Base-by-base conservation (phyloP, 2,797 vertebrate genomes). In the Borostomias antarcticus region DNA sequence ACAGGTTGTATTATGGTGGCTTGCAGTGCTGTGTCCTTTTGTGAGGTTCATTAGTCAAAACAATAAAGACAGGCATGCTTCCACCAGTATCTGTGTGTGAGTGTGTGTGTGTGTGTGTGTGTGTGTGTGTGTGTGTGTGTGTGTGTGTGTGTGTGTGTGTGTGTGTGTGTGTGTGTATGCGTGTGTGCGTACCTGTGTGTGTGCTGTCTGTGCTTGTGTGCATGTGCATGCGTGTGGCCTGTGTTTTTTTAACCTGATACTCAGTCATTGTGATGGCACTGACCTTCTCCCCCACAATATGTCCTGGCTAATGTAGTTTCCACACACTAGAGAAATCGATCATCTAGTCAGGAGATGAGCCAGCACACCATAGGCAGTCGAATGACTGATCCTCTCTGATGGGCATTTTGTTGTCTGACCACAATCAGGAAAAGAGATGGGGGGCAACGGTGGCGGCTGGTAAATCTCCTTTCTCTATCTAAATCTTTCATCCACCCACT, bases 241-340 rank as follows among this genome's bases (percentile, higher is more conserved):
- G 11, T 23, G 45, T 30, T 37, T 58, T 66, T 4, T 64, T 32
- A 56, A 60, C 32, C 35, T 63, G 66, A 66, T 28, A 23, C 28
- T 35, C 5, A 35, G 13, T 54, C 40, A 40, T 48, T 53, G 33
- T 73, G 64, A 72, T 63, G 51, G 33, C 57, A 29, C 68, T 66
- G 69, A 76, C 62, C 59, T 72, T 73, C 63, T 56, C 57, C 37
- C 57, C 5, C 5, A 19, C 33, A 47, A 21, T 64, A 17, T 56
- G 40, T 51, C 58, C 50, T 73, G 50, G 19, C 28, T 68, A 33
- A 75, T 74, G 70, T 37, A 52, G 45, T 75, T 64, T 67, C 60
- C 51, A 35, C 61, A 58, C 63, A 74, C 64, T 45, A 37, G 52
- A 70, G 58, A 75, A 66, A 58, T 72, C 64, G 50, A 79, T 80